Evolutionary conservation across 2,888 invertebrate species (phyloP), one percentile per base, ranked within the genome.

Genomic region (Acrocera orbiculus): DNA sequence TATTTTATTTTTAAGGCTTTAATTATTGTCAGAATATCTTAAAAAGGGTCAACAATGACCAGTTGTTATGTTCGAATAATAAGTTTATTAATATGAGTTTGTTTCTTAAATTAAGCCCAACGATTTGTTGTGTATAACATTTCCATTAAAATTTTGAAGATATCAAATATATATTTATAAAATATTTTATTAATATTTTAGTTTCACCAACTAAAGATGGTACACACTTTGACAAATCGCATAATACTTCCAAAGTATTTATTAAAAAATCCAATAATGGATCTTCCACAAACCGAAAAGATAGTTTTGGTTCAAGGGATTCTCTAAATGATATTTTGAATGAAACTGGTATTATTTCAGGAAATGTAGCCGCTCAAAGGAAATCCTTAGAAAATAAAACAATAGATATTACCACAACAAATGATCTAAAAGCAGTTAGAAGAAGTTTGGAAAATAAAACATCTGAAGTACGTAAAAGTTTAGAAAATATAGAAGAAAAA

Each of bases 361-460:
- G 58, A 34, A 62, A 60, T 49, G 59, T 64, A 40, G 65, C 65
- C n/a, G 60, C 65, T 25, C 66, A 67, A 52, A 57, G 67, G 45
- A 67, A 65, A 47, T 67, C 67, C 13, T 47, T 67, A 43, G 61
- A 61, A 42, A 58, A 52, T 40, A 58, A 58, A 44, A 56, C 53
- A 39, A 45, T 54, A 10, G 58, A 58, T 41, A 40, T 54, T 37
- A 47, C 49, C 37, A 37, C 27, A 30, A 8, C 9, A n/a, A 23
- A n/a, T 23, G 30, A 35, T 28, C 32, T 23, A 9, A 34, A 34
- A 38, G 11, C 26, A 30, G n/a, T 31, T 9, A 24, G 38, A 10
- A 33, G 36, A 9, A 38, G 40, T 32, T 32, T 41, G 22, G 45
- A 45, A 32, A 32, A 38, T 27, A 46, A 47, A 41, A 38, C 47